Evolutionary conservation across 2,113 vertebrate genomes (phyloP), one percentile per base, ranked within the genome.

Genomic region (Cathartes aura): DNA sequence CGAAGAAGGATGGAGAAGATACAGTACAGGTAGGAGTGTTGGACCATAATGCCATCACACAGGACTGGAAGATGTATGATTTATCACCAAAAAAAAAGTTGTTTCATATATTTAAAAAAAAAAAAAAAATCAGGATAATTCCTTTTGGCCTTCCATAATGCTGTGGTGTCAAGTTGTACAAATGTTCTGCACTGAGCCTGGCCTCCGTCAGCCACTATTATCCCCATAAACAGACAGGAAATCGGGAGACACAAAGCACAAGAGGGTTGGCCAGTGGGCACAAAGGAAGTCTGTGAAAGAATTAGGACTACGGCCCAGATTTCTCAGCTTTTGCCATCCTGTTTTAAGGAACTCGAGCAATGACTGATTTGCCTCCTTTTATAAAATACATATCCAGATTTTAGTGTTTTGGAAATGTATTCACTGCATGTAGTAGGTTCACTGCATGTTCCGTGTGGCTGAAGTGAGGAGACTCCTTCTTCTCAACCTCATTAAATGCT

Each of bases 401-500:
- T 60, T 42, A 60, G 38, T 1, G 19, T 14, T 75, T 71, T n/a
- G 78, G 60, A 68, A 82, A 48, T 20, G 18, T 0, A 30, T 67
- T 82, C 60, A 2, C 38, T 32, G 53, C 67, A 1, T 26, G 55
- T 9, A 32, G 80, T 1, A 26, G 8, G 40, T 26, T 82, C 55
- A 6, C 55, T 24, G 40, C 0, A 0, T 45, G 19, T 7, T n/a
- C 40, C 20, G 45, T 7, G 9, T 1, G 36, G 78, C 66, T 47
- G 74, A 80, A 60, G 62, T 9, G 36, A 80, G 87, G 30, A 90
- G 53, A 27, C 16, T 91, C 47, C 89, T 72, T 40, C 68, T 66
- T 72, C 83, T 70, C 70, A 34, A 21, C 58, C 79, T 96, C 84
- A 83, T 94, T 94, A 96, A 87, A 93, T 87, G 80, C 93, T 68